Percentiles rank a stretch among this genome's conserved stretches.
These are phyloP conservation scores for Loris lydekkerianus DNA, from an alignment of 2,797 vertebrate genomes.

Conservation along the genomic window DNA sequence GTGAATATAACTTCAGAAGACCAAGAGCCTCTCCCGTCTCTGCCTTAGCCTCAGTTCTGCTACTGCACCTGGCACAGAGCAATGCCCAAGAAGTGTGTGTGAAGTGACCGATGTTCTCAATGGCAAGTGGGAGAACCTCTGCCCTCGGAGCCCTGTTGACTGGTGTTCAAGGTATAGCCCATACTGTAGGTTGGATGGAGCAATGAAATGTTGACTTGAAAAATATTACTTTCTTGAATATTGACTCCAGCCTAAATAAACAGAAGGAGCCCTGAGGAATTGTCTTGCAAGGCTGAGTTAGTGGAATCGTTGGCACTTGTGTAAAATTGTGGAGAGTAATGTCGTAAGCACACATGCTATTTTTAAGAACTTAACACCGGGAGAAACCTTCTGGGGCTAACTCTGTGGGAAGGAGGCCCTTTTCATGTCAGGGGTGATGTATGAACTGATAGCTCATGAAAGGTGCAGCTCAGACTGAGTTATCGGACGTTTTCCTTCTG, in stretches of 20 bases:
- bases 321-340: slow-evolving; percentile 82
- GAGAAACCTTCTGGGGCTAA: slow-evolving; percentile 68
- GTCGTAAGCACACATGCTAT: slow-evolving; percentile 80
- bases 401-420: slow-evolving; percentile 80
- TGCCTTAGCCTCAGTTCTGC: not conserved
- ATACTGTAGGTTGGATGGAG: not conserved
- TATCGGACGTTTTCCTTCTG: slow-evolving; percentile 80
- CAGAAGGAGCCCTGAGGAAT: slow-evolving; percentile 70
- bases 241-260: slow-evolving; percentile 71
- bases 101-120: not conserved
- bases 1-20: not conserved
- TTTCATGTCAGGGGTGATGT: slow-evolving; percentile 82
- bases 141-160: not conserved
- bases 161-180: not conserved
- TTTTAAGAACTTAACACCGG: slow-evolving; percentile 84
- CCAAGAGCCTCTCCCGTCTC: not conserved
- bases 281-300: slow-evolving; percentile 76
- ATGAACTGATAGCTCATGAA: slow-evolving; percentile 86
- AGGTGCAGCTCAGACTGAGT: slow-evolving; percentile 84
- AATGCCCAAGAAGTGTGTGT: not conserved
- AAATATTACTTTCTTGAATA: slow-evolving; percentile 68
- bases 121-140: not conserved
- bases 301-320: slow-evolving; percentile 71
- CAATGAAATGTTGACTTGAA: slow-evolving; percentile 60
- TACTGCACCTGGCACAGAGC: not conserved